Evolutionary conservation across 2,113 vertebrate species (phyloP).

Genomic region (Diphyllodes magnificus): DNA sequence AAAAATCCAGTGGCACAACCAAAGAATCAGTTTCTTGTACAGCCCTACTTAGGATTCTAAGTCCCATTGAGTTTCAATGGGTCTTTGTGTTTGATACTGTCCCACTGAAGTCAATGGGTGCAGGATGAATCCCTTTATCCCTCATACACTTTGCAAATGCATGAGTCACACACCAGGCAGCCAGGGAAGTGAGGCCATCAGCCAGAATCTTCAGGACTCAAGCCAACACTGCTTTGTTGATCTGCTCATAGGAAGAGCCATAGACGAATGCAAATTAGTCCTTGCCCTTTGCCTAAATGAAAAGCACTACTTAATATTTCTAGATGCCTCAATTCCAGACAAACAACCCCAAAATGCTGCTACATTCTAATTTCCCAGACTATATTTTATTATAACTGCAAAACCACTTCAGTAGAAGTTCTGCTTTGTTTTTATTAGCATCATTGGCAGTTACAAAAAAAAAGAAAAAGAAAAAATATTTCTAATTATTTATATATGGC

Average conservation of each 20-base stretch:
- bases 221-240: slow-evolving; percentile 32
- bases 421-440: not conserved
- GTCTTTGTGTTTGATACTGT: slow-evolving; percentile 40
- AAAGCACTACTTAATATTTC: slow-evolving; percentile 21
- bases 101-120: slow-evolving; percentile 31
- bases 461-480: not conserved
- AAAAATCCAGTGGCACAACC: not conserved
- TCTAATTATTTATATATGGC: not conserved
- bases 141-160: slow-evolving; percentile 24
- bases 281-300: not conserved
- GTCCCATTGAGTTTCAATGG: slow-evolving; percentile 37
- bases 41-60: slow-evolving; percentile 28
- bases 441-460: not conserved
- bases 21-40: slow-evolving; percentile 42
- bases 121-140: slow-evolving; percentile 58
- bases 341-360: not conserved
- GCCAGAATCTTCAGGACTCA: slow-evolving; percentile 39
- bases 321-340: not conserved
- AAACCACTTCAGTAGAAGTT: not conserved
- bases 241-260: not conserved
- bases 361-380: not conserved
- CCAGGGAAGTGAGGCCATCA: slow-evolving; percentile 16
- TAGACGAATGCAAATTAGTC: slow-evolving; percentile 43
- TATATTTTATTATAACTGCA: not conserved
- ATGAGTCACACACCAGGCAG: slow-evolving; percentile 41